These are phyloP conservation scores for Ptychoptera albimana DNA, from an alignment of 2,888 invertebrate genomes.

Conservation along the genomic window DNA sequence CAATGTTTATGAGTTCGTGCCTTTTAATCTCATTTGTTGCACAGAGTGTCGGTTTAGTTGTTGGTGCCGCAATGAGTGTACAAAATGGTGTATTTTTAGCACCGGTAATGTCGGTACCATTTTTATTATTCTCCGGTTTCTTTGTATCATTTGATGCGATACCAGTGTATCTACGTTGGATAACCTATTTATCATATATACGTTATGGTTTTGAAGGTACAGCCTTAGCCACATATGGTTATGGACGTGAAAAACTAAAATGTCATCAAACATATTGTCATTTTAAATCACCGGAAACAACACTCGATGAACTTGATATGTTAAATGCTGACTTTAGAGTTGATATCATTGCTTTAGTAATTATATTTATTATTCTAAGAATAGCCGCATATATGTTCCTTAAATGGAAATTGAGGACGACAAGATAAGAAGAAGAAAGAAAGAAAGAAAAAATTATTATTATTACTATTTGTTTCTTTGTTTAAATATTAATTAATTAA, in stretches of 20 bases:
- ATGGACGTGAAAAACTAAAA: slow-evolving; percentile 60
- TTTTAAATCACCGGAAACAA: slow-evolving; percentile 65
- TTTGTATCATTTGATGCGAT: slow-evolving; percentile 95
- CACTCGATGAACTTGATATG: slow-evolving; percentile 79
- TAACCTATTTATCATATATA: slow-evolving; percentile 88
- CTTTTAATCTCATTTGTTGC: slow-evolving; percentile 87
- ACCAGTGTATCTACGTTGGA: slow-evolving; percentile 86
- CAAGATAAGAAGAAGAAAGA: slow-evolving; percentile 53
- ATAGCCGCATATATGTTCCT: slow-evolving; percentile 72
- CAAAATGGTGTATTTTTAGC: slow-evolving; percentile 94
- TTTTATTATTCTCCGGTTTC: slow-evolving; percentile 91
- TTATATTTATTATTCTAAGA: slow-evolving; percentile 64
- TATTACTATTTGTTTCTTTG: too few species aligned
- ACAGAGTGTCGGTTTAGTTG: slow-evolving; percentile 86
- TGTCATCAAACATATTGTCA: slow-evolving; percentile 76
- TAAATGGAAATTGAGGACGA: slow-evolving; percentile 70
- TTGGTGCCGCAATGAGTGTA: slow-evolving; percentile 90
- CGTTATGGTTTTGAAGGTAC: slow-evolving; percentile 93
- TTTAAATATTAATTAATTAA: too few species aligned
- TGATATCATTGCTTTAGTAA: slow-evolving; percentile 62
- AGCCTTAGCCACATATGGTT: slow-evolving; percentile 81
- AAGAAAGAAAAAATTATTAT: not conserved
- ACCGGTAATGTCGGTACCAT: slow-evolving; percentile 92
- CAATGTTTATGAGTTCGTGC: slow-evolving; percentile 78
- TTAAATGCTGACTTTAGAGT: slow-evolving; percentile 58